Percentiles rank a stretch among this genome's conserved stretches.
Evolutionary conservation across 2,888 invertebrate species (phyloP).

Genomic region (Papilio demoleus): DNA sequence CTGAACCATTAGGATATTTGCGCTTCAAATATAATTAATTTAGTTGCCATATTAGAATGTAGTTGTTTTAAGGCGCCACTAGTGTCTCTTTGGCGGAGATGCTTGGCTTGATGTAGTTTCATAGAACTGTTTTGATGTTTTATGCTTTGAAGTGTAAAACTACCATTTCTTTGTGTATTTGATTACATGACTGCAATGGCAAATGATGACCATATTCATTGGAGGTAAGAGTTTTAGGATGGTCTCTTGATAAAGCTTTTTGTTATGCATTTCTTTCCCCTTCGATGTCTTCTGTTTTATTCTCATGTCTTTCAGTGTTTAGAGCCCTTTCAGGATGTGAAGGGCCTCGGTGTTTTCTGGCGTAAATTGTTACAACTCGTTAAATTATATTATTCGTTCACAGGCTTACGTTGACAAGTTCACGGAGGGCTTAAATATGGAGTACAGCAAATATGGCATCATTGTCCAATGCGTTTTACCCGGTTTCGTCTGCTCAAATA

Average conservation of each 20-base stretch:
- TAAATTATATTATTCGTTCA: constrained; percentile 39
- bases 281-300: constrained; percentile 27
- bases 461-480: constrained; percentile 92
- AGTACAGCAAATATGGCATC: constrained; percentile 89
- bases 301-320: constrained; percentile 26
- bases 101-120: no score
- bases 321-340: constrained; percentile 30
- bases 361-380: constrained; percentile 3
- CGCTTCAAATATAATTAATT: no score
- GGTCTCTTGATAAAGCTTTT: constrained; percentile 10
- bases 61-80: no score
- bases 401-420: constrained; percentile 93
- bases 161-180: constrained; percentile 33
- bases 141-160: constrained; percentile 7
- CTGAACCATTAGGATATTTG: no score
- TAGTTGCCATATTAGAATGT: no score
- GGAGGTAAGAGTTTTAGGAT: constrained; percentile 25
- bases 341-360: constrained; percentile 25
- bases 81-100: no score
- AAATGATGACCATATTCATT: constrained; percentile 25
- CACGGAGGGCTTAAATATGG: constrained; percentile 89
- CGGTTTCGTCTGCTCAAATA: constrained; percentile 95
- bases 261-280: constrained; percentile 27
- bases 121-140: no score
- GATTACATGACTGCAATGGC: constrained; percentile 34